These are phyloP conservation scores for Orius insidiosus DNA, from an alignment of 1,140 invertebrate genomes.

Conservation along the genomic window DNA sequence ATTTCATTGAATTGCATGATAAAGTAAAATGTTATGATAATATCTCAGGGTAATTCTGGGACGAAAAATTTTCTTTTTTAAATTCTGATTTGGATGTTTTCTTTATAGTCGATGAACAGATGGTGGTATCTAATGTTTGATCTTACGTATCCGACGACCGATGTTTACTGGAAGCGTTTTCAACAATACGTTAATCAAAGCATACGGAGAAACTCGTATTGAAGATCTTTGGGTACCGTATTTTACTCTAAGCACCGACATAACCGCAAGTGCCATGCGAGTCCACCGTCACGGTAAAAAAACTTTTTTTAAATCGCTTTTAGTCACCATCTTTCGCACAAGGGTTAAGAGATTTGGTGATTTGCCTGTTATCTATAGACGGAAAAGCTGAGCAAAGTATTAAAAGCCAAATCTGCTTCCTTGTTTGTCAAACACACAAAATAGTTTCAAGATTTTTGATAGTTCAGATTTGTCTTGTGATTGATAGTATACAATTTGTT, in stretches of 20 bases:
- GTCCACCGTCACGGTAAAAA: conserved; percentile 90
- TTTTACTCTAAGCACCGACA: conserved; percentile 97
- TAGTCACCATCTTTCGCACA: no score
- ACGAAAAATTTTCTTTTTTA: conserved; percentile 1
- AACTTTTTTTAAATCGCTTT: conserved; percentile 10
- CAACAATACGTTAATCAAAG: conserved; percentile 72
- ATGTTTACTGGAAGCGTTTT: conserved; percentile 93
- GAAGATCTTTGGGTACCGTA: conserved; percentile 98
- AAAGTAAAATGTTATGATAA: conserved; percentile 8
- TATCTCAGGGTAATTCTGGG: no score
- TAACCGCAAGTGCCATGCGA: conserved; percentile 85
- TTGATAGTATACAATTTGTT: conserved; percentile 11
- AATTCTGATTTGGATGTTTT: conserved; percentile 14
- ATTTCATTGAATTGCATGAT: conserved; percentile 1
- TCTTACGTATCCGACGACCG: conserved; percentile 88
- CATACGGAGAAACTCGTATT: conserved; percentile 84
- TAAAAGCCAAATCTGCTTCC: no score
- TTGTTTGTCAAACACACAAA: no score
- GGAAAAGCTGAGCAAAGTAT: no score
- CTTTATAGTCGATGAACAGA: conserved; percentile 83
- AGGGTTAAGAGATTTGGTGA: no score
- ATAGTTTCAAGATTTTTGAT: no score
- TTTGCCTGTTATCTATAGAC: no score
- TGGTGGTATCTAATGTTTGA: conserved; percentile 87
- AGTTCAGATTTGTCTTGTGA: conserved; percentile 13